Base-by-base conservation (phyloP, 2,888 invertebrate species). In the Caenorhabditis auriculariae region DNA sequence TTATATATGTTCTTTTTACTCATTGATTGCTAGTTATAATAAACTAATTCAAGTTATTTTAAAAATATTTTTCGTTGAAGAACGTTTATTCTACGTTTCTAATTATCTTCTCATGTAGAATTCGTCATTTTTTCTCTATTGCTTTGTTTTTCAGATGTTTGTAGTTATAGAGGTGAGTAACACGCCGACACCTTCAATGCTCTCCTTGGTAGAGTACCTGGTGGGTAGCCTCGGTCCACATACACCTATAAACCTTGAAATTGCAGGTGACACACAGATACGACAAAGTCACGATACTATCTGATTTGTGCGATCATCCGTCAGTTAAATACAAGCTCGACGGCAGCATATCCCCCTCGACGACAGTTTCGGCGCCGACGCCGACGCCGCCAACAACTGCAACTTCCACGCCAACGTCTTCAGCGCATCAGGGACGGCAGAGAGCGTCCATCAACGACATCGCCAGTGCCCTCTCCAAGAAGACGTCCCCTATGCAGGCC, bases 121-220 rank as follows among this genome's bases (percentile, higher is more conserved):
- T 29, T 50, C 52, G 53, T 57, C 46, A 15, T 28, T 38, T 19
- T 38, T 5, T 19, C 17, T 38, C 21, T 38, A 38, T 38, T 19
- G 17, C 17, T 26, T 56, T 35, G 21, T n/a, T 3, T 55, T 66
- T 19, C 56, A 68, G 65, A 69, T 69, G 61, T 69, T 60, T 53
- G 69, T 69, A 21, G 69, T 69, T 42, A 66, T 69, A 19, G 69
- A 69, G 39, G 66, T 69, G 44, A 61, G 58, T 39, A 66, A 57
- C 23, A 63, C 66, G 12, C 57, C 59, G 19, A n/a, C n/a, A n/a
- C n/a, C n/a, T n/a, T 60, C 66, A 17, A 69, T 66, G 42, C 66
- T 69, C 66, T 60, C 69, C 39, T 55, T 69, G 7, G 69, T 69
- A 2, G 66, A 69, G 42, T 69, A 69, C 38, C 42, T 69, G 61